Conservation (phyloP, 2,888 invertebrate species). For the Globia sparganii region DNA sequence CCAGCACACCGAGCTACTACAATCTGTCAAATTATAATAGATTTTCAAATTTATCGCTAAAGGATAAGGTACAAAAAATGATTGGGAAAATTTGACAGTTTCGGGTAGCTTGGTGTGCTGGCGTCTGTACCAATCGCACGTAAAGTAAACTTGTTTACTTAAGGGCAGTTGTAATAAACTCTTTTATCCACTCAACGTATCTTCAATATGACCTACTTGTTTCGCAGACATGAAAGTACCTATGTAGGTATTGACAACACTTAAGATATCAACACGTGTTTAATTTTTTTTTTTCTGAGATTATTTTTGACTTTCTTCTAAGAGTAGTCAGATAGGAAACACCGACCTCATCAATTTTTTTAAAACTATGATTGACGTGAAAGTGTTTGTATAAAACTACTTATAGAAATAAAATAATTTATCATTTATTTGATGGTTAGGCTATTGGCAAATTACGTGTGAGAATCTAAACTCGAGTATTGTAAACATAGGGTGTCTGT, state of each 20-base stretch:
- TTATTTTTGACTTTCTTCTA: not conserved
- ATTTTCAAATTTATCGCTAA: too few species aligned
- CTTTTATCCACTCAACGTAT: constrained; percentile 43
- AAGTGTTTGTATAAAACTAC: too few species aligned
- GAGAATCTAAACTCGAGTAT: not conserved
- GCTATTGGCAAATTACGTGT: not conserved
- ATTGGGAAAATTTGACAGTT: too few species aligned
- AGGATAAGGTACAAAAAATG: too few species aligned
- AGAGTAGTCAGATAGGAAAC: not conserved
- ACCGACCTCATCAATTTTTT: too few species aligned
- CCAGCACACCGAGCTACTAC: too few species aligned
- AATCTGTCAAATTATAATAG: too few species aligned
- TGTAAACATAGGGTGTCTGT: not conserved
- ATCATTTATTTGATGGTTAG: too few species aligned
- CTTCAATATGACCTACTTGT: constrained; percentile 22
- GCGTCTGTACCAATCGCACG: not conserved
- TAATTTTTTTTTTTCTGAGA: not conserved
- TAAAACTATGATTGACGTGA: too few species aligned
- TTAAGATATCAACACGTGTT: not conserved
- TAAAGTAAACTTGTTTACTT: constrained; percentile 34
- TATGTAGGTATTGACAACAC: not conserved
- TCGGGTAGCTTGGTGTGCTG: too few species aligned
- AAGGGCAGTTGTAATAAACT: constrained; percentile 37
- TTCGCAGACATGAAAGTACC: not conserved
- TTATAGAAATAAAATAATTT: too few species aligned